These are phyloP conservation scores for Echiichthys vipera DNA, from an alignment of 2,797 vertebrate genomes.

Conservation along the genomic window DNA sequence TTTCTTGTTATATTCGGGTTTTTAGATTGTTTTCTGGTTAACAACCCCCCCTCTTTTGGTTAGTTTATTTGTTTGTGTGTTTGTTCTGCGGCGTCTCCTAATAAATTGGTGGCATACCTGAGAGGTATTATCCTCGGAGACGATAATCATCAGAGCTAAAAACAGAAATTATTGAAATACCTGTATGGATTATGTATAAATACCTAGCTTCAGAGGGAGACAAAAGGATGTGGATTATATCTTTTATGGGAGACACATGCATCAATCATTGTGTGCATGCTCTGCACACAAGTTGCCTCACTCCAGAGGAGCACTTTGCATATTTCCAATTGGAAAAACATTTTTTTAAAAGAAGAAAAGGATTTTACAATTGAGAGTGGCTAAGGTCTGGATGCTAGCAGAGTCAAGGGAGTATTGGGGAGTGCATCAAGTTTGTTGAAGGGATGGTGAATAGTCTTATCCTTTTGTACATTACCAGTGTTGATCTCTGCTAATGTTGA, in stretches of 20 bases:
- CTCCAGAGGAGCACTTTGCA: constrained; percentile 86
- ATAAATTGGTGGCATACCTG: constrained; percentile 75
- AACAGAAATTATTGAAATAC: constrained; percentile 78
- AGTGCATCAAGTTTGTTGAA: constrained; percentile 25
- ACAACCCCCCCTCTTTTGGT: neutral
- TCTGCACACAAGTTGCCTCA: constrained; percentile 80
- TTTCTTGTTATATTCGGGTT: constrained; percentile 60
- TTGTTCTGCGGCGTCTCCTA: constrained; percentile 81
- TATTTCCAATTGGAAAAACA: constrained; percentile 77
- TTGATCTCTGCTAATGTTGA: constrained; percentile 33
- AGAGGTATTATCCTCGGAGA: constrained; percentile 84
- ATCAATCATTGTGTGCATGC: constrained; percentile 84
- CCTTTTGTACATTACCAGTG: constrained; percentile 5
- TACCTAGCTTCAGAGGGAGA: constrained; percentile 76
- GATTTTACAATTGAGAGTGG: constrained; percentile 68
- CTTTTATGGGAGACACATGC: constrained; percentile 82
- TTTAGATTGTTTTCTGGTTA: constrained; percentile 61
- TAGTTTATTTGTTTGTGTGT: constrained; percentile 22
- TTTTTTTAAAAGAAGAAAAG: constrained; percentile 51
- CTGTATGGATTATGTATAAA: constrained; percentile 84
- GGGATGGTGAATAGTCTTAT: constrained; percentile 18
- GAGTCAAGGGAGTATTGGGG: constrained; percentile 18
- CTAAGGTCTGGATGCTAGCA: constrained; percentile 63
- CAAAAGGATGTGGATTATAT: constrained; percentile 78
- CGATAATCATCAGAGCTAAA: constrained; percentile 81